phyloP scores from a whole-genome alignment of 2,113 vertebrate species.

The Onychorhynchus coronatus region DNA sequence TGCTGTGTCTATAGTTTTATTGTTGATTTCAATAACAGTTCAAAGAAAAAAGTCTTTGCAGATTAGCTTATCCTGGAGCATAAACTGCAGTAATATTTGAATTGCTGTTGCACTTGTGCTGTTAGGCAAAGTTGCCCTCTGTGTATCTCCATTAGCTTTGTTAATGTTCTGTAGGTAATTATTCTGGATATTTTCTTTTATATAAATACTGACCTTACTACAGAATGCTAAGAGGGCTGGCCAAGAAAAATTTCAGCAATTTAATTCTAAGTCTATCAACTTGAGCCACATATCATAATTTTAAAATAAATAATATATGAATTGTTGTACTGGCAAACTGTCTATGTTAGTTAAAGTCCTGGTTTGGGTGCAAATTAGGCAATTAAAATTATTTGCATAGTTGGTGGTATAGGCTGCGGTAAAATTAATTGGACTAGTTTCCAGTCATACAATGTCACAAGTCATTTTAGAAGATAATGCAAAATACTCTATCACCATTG shows the following conservation, averaged over 20 bases:
- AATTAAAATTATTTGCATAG: not conserved
- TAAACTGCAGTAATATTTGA: not conserved
- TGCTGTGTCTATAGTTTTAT: not conserved
- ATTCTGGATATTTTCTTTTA: not conserved
- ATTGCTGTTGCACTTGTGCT: not conserved
- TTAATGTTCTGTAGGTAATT: not conserved
- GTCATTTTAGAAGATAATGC: not conserved
- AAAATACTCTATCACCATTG: not conserved
- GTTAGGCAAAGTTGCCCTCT: not conserved
- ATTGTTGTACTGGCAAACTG: not conserved
- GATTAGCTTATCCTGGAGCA: not conserved
- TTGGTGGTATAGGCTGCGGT: not conserved
- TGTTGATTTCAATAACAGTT: not conserved
- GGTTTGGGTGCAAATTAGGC: not conserved
- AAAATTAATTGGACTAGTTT: not conserved
- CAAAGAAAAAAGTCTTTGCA: not conserved
- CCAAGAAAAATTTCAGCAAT: not conserved
- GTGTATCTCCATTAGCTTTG: not conserved
- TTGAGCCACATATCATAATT: not conserved
- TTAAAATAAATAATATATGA: not conserved
- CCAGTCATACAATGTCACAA: not conserved
- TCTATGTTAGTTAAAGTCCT: not conserved
- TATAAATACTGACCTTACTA: not conserved
- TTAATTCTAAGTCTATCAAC: not conserved
- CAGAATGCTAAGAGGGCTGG: not conserved